Base-by-base conservation (phyloP, 1,140 invertebrate species). In the Dreissena rostriformis region DNA sequence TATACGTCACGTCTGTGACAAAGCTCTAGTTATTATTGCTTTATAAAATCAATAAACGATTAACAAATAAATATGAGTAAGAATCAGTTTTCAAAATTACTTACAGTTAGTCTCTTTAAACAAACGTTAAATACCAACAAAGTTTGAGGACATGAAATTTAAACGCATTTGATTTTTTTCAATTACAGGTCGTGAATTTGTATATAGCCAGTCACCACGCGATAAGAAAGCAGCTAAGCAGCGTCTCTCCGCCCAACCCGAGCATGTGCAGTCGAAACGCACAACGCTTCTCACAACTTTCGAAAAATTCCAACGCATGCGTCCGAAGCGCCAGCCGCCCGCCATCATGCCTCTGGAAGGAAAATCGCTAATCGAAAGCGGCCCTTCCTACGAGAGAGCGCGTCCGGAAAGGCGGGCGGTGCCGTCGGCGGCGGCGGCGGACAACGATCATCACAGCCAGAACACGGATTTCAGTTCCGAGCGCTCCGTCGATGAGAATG, bases 261-360 rank as follows among this genome's bases (percentile, higher is more conserved):
- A 72, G 24, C 52, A 52, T 1, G 53, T 68, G 15, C 65, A 53
- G 24, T 78, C 39, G 1, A 68, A 76, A 15, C 55, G 75, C 1
- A 86, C 82, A 49, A 72, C 85, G 12, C 68, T 91, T 66, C 22
- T 90, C 24, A 92, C 89, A 22, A 91, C 90, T 5, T 82, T 90
- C 19, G 90, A 92, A 76, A 87, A 88, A 57, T 91, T 91, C 61
- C 84, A 90, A 24, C 88, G 87, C 24, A 91, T 89, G 85, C 84
- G 90, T 55, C 90, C 89, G 0, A 86, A 87, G 61, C 86, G 77
- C 19, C 82, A 73, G 15, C 83, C 84, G 1, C 91, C 91, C 0
- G 82, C 75, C 19, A 87, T 92, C 70, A 82, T 85, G 63, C 88
- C 90, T 0, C 24, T 92, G 24, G 89, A 91, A 72, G 91, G 91